Base-by-base conservation (phyloP, 2,113 vertebrate genomes). In the Erythrocercus mccallii region DNA sequence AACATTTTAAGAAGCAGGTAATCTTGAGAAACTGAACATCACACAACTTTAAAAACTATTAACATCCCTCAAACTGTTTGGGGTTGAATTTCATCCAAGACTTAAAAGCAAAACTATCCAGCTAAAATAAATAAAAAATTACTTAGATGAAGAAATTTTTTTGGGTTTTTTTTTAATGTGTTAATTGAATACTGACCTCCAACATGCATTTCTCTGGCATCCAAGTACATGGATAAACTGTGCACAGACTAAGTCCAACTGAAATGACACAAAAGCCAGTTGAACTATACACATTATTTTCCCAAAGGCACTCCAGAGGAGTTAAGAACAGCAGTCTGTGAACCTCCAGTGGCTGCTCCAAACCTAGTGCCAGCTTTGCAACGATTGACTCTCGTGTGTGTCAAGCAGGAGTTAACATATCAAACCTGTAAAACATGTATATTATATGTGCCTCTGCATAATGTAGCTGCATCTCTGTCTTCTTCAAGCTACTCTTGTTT, bases 1-100 rank as follows among this genome's bases (percentile, higher is more conserved):
- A 71, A 27, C 31, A 79, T 86, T 96, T 97, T 96, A 86, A 96
- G 92, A 95, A 93, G 57, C 47, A 94, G 68, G 60, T 27, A 81
- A 87, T 94, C 58, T 92, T 80, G 64, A 92, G 95, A 92, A 79
- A 20, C 54, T 70, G 54, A 54, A 6, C 30, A 42, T 51, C 54
- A 42, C 27, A 56, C 28, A 85, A 74, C 70, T 74, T 83, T 74
- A 64, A 95, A 91, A 93, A 56, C 65, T 70, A 81, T 88, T 95
- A 94, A 60, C 17, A 81, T 6, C 31, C 47, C 31, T 88, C 83
- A 87, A 73, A 45, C 24, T 68, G 21, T 38, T 80, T 3, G n/a
- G 16, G 72, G 37, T 64, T 42, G 23, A 81, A 85, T 8, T 17
- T 15, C 30, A 81, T 47, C 56, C 15, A 38, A 17, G 33, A 45